Conservation (phyloP, 2,888 invertebrate species). For the Drosophila limbata region DNA sequence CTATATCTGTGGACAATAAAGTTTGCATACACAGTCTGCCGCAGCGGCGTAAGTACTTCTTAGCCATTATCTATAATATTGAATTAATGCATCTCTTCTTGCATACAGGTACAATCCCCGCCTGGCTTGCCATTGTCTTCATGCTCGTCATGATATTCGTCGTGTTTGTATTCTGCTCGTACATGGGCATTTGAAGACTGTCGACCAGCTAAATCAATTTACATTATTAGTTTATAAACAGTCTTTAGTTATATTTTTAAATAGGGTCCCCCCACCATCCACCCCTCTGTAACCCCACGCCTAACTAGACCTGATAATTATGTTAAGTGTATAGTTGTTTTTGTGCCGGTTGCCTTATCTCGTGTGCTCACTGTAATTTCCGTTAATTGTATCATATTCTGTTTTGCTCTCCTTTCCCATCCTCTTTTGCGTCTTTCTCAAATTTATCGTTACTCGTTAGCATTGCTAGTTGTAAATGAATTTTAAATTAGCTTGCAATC, state of each 20-base stretch:
- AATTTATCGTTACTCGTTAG: slow-evolving; percentile 31
- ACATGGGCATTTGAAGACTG: slow-evolving; percentile 89
- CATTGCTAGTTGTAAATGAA: slow-evolving; percentile 45
- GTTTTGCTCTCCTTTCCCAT: slow-evolving; percentile 14
- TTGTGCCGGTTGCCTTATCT: slow-evolving; percentile 68
- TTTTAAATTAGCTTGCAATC: slow-evolving; percentile 39
- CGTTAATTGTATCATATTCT: slow-evolving; percentile 58
- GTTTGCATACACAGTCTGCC: slow-evolving; percentile 95
- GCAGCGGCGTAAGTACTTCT: slow-evolving; percentile 88
- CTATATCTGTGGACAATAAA: slow-evolving; percentile 98
- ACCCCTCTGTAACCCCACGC: slow-evolving; percentile 1
- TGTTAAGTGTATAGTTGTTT: slow-evolving; percentile 69
- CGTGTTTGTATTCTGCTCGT: slow-evolving; percentile 93
- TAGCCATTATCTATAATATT: neutral
- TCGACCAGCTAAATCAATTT: slow-evolving; percentile 53
- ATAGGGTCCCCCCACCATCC: slow-evolving; percentile 3
- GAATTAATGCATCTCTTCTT: neutral
- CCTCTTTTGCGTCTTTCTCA: slow-evolving; percentile 26
- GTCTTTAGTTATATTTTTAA: slow-evolving; percentile 45
- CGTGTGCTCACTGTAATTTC: slow-evolving; percentile 33
- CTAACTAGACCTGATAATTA: slow-evolving; percentile 50
- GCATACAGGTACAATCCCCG: slow-evolving; percentile 90
- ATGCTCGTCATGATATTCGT: slow-evolving; percentile 91
- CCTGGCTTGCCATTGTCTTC: slow-evolving; percentile 92
- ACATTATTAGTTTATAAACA: slow-evolving; percentile 66